Evolutionary conservation across 64 coral and sea anemone species (phyloP).

Genomic region (Pachyseris speciosa): DNA sequence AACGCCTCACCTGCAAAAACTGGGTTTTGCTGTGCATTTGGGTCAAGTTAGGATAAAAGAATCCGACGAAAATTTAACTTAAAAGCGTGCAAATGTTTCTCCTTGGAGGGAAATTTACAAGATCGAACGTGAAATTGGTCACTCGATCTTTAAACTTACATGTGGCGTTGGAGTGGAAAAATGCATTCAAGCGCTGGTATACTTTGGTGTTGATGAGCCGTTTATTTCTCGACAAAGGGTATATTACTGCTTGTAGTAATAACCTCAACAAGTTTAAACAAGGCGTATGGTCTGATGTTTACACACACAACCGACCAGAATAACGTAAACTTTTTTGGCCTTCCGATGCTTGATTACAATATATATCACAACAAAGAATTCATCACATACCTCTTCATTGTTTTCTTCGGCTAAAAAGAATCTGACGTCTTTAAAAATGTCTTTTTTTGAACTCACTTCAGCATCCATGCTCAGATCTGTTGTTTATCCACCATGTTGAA

Average conservation of each 20-base stretch:
- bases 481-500: not conserved
- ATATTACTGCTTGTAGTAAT: not conserved
- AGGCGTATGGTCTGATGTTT: not conserved
- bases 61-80: not conserved
- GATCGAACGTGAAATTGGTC: not conserved
- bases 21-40: too few species aligned
- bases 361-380: not conserved
- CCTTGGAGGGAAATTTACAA: not conserved
- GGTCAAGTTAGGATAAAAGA: not conserved
- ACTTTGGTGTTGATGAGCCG: too few species aligned
- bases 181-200: too few species aligned
- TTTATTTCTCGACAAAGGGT: too few species aligned
- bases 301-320: not conserved
- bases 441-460: not conserved
- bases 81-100: too few species aligned
- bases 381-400: constrained; percentile 21
- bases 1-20: too few species aligned
- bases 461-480: not conserved
- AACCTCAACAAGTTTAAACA: not conserved
- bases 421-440: constrained; percentile 29
- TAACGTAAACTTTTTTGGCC: not conserved
- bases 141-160: too few species aligned
- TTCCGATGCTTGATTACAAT: not conserved
- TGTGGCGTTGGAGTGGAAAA: too few species aligned
- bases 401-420: constrained; percentile 39